Evolutionary conservation across 2,113 vertebrate genomes (phyloP).

Genomic region (Apeltes quadracus): DNA sequence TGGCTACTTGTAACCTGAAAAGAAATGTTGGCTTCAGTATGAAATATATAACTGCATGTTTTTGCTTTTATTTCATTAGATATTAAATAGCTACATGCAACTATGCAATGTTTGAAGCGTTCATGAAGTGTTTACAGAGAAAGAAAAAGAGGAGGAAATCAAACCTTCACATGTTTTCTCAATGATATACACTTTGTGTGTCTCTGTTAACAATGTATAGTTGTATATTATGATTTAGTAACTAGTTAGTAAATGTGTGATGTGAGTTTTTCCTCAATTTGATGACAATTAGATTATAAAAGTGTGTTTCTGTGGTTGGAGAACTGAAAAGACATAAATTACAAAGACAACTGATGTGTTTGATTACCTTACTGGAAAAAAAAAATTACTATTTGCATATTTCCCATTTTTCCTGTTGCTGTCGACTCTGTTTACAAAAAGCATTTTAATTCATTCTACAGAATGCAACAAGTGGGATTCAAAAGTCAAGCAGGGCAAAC

Average conservation of each 20-base stretch:
- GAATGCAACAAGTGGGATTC: background rate
- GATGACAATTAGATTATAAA: too few species aligned
- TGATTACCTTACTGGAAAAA: constrained; percentile 19
- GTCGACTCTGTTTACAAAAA: background rate
- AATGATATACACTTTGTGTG: too few species aligned
- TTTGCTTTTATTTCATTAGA: background rate
- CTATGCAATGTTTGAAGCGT: background rate
- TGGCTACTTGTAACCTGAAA: background rate
- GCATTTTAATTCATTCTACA: background rate
- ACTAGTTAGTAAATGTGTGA: too few species aligned
- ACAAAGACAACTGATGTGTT: constrained; percentile 15
- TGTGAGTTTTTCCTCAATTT: too few species aligned
- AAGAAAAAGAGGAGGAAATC: background rate
- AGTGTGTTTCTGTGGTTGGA: background rate
- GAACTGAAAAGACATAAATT: background rate
- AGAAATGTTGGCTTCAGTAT: background rate
- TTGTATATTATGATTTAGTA: too few species aligned
- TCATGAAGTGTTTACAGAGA: background rate
- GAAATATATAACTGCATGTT: background rate
- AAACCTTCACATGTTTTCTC: too few species aligned
- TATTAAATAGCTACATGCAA: background rate
- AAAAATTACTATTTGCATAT: constrained; percentile 21
- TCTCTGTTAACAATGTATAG: too few species aligned
- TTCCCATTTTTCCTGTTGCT: constrained; percentile 1
- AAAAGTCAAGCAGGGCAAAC: constrained; percentile 15